phyloP scores from a whole-genome alignment of 2,797 vertebrate genomes.

The Etheostoma nigrum region DNA sequence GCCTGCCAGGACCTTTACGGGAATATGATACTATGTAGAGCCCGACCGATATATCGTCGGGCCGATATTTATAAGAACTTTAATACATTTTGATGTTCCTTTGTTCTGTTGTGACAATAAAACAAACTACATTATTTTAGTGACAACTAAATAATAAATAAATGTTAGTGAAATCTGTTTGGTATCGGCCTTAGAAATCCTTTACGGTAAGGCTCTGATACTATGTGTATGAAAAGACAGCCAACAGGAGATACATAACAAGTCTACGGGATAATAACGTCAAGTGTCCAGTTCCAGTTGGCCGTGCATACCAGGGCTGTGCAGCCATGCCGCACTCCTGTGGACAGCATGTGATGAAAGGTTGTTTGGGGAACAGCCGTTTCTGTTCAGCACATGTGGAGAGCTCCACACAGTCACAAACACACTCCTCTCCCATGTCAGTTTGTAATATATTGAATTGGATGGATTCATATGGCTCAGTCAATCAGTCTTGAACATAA shows the following conservation, averaged over 20 bases:
- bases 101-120: too few relatives aligned
- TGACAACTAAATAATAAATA: too few relatives aligned
- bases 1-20: not conserved
- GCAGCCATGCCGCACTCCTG: slow-evolving; percentile 25
- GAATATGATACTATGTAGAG: not conserved
- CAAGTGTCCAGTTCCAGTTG: slow-evolving; percentile 6
- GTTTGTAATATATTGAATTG: slow-evolving; percentile 29
- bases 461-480: slow-evolving; percentile 19
- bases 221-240: not conserved
- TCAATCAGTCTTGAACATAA: slow-evolving; percentile 40
- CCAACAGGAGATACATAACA: not conserved
- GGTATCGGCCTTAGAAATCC: too few relatives aligned
- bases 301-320: not conserved
- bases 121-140: too few relatives aligned
- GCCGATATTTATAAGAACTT: too few relatives aligned
- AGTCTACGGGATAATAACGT: slow-evolving; percentile 7
- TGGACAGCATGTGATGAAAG: slow-evolving; percentile 20
- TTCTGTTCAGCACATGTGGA: slow-evolving; percentile 45
- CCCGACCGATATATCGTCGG: too few relatives aligned
- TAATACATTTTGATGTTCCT: too few relatives aligned
- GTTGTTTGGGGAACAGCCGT: slow-evolving; percentile 33
- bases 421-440: not conserved
- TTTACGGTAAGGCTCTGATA: too few relatives aligned
- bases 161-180: too few relatives aligned
- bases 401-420: not conserved